Conservation (phyloP, 2,888 invertebrate species). For the Clusia tigrina region DNA sequence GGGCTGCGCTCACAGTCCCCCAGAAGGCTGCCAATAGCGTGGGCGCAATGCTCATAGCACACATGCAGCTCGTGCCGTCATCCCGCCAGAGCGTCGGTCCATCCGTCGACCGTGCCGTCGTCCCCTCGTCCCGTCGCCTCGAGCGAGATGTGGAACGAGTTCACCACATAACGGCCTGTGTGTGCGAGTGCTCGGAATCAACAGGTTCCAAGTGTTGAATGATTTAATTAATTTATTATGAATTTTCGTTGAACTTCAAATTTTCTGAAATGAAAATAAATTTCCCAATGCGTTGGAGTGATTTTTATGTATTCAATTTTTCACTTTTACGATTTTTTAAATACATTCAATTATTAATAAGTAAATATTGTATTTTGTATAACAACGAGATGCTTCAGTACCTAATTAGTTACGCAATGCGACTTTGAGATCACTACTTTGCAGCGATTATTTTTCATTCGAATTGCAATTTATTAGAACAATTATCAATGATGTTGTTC, state of each 20-base stretch:
- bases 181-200: conserved; percentile 36
- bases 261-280: conserved; percentile 30
- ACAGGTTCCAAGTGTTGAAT: conserved; percentile 53
- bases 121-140: not conserved
- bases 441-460: too few relatives aligned
- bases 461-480: too few relatives aligned
- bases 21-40: too few relatives aligned
- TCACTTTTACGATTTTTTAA: conserved; percentile 7
- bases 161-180: not conserved
- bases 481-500: too few relatives aligned
- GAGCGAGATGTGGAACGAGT: not conserved
- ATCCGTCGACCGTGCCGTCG: not conserved
- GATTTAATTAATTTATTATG: conserved; percentile 58
- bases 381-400: too few relatives aligned
- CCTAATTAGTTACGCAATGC: too few relatives aligned
- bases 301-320: not conserved
- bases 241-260: conserved; percentile 41
- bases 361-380: too few relatives aligned
- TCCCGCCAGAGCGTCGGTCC: not conserved
- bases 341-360: not conserved
- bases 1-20: too few relatives aligned
- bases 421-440: too few relatives aligned
- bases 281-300: conserved; percentile 42
- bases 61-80: not conserved
- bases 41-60: too few relatives aligned